Evolutionary conservation across 2,797 vertebrate genomes (phyloP), one percentile per base, ranked within the genome.

Genomic region (Limnodromus scolopaceus): DNA sequence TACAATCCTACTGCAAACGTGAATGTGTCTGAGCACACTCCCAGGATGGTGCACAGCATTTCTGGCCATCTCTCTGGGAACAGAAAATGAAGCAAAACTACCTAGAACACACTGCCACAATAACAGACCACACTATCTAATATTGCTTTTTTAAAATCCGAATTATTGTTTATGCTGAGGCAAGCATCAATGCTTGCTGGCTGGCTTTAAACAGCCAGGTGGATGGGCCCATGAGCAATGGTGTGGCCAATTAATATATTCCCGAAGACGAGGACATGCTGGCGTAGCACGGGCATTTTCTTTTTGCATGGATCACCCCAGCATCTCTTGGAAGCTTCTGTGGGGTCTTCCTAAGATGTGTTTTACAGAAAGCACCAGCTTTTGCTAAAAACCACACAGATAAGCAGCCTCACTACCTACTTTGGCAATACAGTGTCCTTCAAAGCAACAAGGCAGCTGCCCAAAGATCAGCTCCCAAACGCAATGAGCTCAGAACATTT

Each of bases 241-340:
- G 25, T 17, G 22, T 24, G 48, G 39, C 72, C 57, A 84, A 11
- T 7, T 38, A 6, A 3, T 1, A 7, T 4, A 53, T 30, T 74
- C 19, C 61, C 45, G 23, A 41, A 12, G 60, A 68, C 2, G 12
- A 30, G 16, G 4, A 80, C 22, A 25, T 3, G 16, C 14, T 34
- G 32, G 27, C 0, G 18, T 8, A 45, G 36, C 48, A 34, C 0
- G 0, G 25, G 12, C 39, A 65, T 53, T n/a, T 39, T 32, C 45
- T 46, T 41, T 87, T 13, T 49, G 6, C 46, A 24, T 4, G 5
- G 11, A 34, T 58, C 36, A 87, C 46, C 79, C n/a, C 19, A 25
- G 10, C 0, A 0, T 8, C 51, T 90, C 72, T 66, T 41, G 46
- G 54, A 84, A 87, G 58, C n/a, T 76, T 65, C 72, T 46, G 14